Conservation (phyloP, 2,888 invertebrate genomes). For the Margaritifera margaritifera region DNA sequence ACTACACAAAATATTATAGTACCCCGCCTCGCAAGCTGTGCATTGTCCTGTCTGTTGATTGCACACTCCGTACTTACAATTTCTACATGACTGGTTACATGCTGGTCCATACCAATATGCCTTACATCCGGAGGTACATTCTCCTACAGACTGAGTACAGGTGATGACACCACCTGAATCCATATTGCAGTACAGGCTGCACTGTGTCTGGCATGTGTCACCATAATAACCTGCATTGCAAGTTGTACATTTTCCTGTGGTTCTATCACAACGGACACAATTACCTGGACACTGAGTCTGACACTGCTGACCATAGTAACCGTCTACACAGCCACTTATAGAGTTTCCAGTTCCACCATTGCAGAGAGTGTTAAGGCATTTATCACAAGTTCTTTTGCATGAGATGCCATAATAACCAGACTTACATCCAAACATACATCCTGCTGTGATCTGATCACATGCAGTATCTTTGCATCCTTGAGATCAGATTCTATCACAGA, state of each 20-base stretch:
- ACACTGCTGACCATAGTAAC: slow-evolving; percentile 23
- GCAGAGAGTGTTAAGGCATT: slow-evolving; percentile 19
- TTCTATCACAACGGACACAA: slow-evolving; percentile 20
- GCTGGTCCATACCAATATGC: too few species aligned
- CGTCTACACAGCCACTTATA: slow-evolving; percentile 11
- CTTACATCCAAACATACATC: slow-evolving; percentile 10
- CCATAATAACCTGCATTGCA: slow-evolving; percentile 26
- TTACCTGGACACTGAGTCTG: slow-evolving; percentile 14
- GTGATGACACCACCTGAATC: slow-evolving; percentile 3
- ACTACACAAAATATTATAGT: neutral
- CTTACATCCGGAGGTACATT: slow-evolving; percentile 4
- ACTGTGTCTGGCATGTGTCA: slow-evolving; percentile 19
- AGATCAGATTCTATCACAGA: slow-evolving; percentile 17
- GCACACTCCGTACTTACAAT: slow-evolving; percentile 18
- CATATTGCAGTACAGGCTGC: slow-evolving; percentile 20
- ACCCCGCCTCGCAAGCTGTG: slow-evolving; percentile 17
- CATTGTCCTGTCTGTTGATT: slow-evolving; percentile 21
- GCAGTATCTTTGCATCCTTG: slow-evolving; percentile 5
- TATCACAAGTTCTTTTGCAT: slow-evolving; percentile 19
- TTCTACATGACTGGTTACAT: too few species aligned
- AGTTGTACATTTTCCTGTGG: slow-evolving; percentile 20
- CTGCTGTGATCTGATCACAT: slow-evolving; percentile 14
- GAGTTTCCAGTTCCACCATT: slow-evolving; percentile 17
- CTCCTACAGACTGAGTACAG: slow-evolving; percentile 15
- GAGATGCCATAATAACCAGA: slow-evolving; percentile 9